Percentiles rank a stretch among this genome's conserved stretches.
Conservation (phyloP, 2,888 invertebrate species). For the Scaptomyza parva region DNA sequence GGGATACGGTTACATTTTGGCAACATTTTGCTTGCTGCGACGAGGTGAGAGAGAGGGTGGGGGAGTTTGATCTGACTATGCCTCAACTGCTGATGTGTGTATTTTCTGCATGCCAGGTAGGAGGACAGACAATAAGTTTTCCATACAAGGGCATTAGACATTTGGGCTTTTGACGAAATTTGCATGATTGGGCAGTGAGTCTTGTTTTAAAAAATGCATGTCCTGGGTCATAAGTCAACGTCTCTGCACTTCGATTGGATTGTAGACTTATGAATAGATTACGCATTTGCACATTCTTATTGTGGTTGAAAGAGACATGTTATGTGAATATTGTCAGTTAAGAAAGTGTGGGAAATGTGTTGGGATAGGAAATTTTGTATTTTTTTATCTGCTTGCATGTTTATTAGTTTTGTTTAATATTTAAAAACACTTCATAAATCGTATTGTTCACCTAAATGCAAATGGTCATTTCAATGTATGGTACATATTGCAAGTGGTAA, state of each 20-base stretch:
- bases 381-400: neutral
- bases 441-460: no score
- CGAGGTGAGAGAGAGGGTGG: neutral
- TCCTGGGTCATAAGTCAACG: conserved; percentile 58
- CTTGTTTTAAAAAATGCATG: conserved; percentile 43
- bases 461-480: no score
- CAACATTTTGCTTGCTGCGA: conserved; percentile 17
- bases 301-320: neutral
- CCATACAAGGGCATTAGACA: conserved; percentile 69
- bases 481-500: no score
- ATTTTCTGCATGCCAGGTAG: conserved; percentile 53
- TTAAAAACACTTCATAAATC: neutral
- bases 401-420: neutral
- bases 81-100: conserved; percentile 20
- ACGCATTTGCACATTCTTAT: conserved; percentile 21
- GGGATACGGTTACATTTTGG: conserved; percentile 53
- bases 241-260: conserved; percentile 24
- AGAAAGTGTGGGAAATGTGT: neutral
- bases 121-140: conserved; percentile 67
- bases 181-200: conserved; percentile 53
- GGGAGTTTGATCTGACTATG: neutral
- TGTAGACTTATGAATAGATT: conserved; percentile 42
- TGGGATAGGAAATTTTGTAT: neutral
- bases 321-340: neutral
- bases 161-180: conserved; percentile 47